Evolutionary conservation across 2,797 vertebrate genomes (phyloP), one percentile per base, ranked within the genome.

Genomic region (Sitta carolinensis): DNA sequence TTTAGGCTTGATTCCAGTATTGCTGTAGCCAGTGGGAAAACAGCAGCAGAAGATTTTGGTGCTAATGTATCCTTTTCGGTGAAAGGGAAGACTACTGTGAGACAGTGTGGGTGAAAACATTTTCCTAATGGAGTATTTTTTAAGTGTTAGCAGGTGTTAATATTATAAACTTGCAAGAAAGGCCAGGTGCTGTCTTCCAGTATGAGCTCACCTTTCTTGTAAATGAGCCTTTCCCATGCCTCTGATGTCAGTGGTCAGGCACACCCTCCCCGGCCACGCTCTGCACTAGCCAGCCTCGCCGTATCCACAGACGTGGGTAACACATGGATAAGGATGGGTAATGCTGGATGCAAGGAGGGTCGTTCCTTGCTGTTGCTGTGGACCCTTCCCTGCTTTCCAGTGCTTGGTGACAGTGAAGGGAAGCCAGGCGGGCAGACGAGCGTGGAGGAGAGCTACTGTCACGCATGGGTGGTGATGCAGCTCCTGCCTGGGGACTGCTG

Each of bases 1-100:
- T 96, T 95, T 92, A 84, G 45, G 50, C 67, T 87, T 72, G 47
- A 82, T 93, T 91, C 80, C 80, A 84, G 42, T 77, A 70, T 84
- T 87, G 52, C 70, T 74, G 63, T 68, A 94, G 77, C 90, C 87
- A 74, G 70, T 74, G 61, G 55, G 32, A 79, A 94, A 88, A 82
- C 9, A 93, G 70, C 51, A 74, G 82, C 62, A 57, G 87, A 3
- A 76, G 75, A 75, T 90, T 93, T 93, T 79, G 48, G 52, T 81
- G 51, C 73, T 81, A 59, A 80, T 48, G 61, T 47, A 74, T 21
- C 51, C 22, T 69, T 90, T 85, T 36, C 59, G 63, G 64, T 34
- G 78, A 89, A 91, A 88, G 34, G 55, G 67, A 78, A 69, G 89
- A 62, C 20, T 57, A 62, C 52, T 62, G 38, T 0, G 2, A 83